Conservation (phyloP, 1,140 invertebrate genomes). For the Reticulitermes speratus region DNA sequence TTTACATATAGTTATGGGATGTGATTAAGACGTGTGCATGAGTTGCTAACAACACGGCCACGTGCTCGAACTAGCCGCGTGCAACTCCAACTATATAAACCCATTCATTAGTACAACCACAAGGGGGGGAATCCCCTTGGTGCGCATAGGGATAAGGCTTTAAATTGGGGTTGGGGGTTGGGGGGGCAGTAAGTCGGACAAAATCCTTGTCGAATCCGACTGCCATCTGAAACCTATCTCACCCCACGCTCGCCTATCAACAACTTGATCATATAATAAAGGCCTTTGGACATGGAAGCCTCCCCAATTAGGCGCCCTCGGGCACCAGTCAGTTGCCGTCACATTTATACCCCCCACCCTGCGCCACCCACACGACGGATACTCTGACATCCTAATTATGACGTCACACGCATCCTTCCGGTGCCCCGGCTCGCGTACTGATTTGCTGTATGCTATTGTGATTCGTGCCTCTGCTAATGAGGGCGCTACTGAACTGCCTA, state of each 20-base stretch:
- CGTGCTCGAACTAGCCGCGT: background rate
- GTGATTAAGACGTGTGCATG: too few species aligned
- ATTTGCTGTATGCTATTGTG: background rate
- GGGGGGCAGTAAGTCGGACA: background rate
- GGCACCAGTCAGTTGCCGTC: background rate
- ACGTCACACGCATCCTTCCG: slow-evolving; percentile 2
- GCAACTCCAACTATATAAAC: background rate
- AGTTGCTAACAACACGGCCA: background rate
- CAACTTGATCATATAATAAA: slow-evolving; percentile 19
- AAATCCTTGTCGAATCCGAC: background rate
- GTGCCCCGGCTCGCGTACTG: background rate
- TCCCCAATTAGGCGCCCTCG: background rate
- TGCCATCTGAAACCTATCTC: background rate
- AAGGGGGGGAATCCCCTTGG: background rate
- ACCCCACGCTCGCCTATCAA: background rate
- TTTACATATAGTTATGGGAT: too few species aligned
- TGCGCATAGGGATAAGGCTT: too few species aligned
- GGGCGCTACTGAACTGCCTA: background rate
- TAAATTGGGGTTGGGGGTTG: too few species aligned
- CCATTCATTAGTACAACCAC: background rate
- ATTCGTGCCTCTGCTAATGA: background rate
- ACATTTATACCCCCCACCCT: background rate
- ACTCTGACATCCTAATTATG: background rate
- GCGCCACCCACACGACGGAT: slow-evolving; percentile 4
- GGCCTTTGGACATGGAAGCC: background rate